Evolutionary conservation across 2,797 vertebrate species (phyloP), one percentile per base, ranked within the genome.

Genomic region (Harpagifer antarcticus): DNA sequence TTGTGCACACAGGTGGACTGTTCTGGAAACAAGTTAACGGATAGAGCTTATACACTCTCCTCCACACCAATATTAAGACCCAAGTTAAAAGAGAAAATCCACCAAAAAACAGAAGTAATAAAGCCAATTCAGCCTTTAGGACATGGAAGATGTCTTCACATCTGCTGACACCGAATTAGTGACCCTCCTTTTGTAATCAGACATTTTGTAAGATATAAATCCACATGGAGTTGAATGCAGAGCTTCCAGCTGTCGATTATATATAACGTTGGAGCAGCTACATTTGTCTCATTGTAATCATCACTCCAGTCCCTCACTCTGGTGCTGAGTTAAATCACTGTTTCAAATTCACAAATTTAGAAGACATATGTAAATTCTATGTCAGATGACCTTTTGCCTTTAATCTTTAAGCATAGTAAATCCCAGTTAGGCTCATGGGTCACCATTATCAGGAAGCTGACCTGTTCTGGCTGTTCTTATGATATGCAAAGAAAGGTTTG

Each of bases 401-500:
- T 53, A 40, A 3, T 8, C 15, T 37, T 11, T 6, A 42, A 14
- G 4, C 47, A 53, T 10, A 68, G 45, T 64, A 62, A 73, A 71
- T 65, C n/a, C 13, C 43, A 49, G 56, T 53, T 65, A 45, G 45
- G 43, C n/a, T 74, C 27, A 58, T 20, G 19, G 16, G 37, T n/a
- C 44, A 68, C 19, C 43, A 19, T 55, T 13, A 78, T 62, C 78
- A 84, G 72, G 81, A 76, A 79, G 68, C 54, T 20, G 19, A 31
- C 56, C 9, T 58, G 43, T 50, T 67, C 49, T 37, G 63, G 48
- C 63, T 65, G 64, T 76, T 74, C 62, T 58, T 33, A 43, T 63
- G 49, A 76, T 76, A 88, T 78, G 79, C 84, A 93, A 90, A 88
- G 48, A 16, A 79, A 65, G 58, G 52, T 91, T 91, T 93, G 86